Percentiles rank a stretch among this genome's conserved stretches.
Conservation (phyloP, 1,140 invertebrate species). For the Neoseiulus cucumeris region DNA sequence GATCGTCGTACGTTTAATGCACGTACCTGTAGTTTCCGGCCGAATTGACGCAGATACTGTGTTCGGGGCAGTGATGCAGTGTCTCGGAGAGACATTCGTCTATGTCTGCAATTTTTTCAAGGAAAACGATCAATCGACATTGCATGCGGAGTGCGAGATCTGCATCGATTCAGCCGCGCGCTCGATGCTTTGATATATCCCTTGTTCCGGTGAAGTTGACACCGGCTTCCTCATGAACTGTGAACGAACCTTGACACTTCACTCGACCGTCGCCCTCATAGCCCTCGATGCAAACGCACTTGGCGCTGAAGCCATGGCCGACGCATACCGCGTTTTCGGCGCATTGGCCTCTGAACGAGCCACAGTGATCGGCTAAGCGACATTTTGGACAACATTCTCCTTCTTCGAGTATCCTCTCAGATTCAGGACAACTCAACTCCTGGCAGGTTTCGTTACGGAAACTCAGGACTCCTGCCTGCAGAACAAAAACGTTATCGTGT, state of each 20-base stretch:
- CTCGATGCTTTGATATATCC: too few relatives aligned
- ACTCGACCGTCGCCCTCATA: not conserved
- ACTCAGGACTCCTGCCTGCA: not conserved
- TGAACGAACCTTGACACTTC: not conserved
- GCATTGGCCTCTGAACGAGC: not conserved
- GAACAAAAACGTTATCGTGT: not conserved
- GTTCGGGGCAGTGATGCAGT: slow-evolving; percentile 29
- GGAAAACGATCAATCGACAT: too few relatives aligned
- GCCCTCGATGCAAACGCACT: not conserved
- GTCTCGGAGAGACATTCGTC: slow-evolving; percentile 49
- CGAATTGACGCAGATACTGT: not conserved
- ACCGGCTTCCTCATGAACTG: too few relatives aligned
- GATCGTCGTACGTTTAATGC: too few relatives aligned
- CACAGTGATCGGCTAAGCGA: not conserved
- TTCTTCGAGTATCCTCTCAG: not conserved
- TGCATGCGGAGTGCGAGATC: too few relatives aligned
- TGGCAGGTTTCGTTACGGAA: not conserved
- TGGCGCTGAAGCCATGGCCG: not conserved
- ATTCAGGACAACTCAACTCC: not conserved
- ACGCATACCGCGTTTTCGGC: not conserved
- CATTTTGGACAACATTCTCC: not conserved
- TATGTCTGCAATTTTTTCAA: slow-evolving; percentile 33
- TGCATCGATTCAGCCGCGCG: too few relatives aligned
- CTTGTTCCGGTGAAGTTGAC: too few relatives aligned
- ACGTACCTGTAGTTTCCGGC: not conserved